Base-by-base conservation (phyloP, 2,888 invertebrate genomes). In the Parthenolecanium corni region DNA sequence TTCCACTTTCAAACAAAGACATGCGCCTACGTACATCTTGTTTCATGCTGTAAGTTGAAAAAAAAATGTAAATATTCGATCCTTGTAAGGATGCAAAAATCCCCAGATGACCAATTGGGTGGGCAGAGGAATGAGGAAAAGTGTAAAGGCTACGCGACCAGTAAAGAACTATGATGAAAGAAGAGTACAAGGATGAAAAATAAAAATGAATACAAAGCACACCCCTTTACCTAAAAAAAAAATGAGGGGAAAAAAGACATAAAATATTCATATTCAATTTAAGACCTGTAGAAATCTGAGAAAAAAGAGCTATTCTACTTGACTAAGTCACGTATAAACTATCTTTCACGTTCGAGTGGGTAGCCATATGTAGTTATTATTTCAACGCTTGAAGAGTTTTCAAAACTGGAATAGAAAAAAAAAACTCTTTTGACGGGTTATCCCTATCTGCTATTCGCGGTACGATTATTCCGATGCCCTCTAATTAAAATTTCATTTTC, bases 201-300 rank as follows among this genome's bases (percentile, higher is more conserved):
- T 18, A 46, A 46, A 46, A 46, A 46, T 40, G 40, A 40, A 14
- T n/a, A 40, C n/a, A 40, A 40, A 14, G 40, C n/a, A 40, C 40
- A 16, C 21, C 18, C 21, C 49, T 49, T 21, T 20, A 21, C 21
- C 49, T 5, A 14, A 11, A 21, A 49, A 12, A 21, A 23, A 14
- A 23, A 23, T 23, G 9, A 46, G 18, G 46, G 38, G 14, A 38
- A 16, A 46, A 46, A 46, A 25, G 18, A 49, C 31, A 58, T 58
- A 58, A 58, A 49, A 58, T 49, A 58, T 58, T 58, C 58, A 58
- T 58, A 58, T 58, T 58, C 58, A 58, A 58, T 58, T 36, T 36
- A 47, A 49, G 47, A 49, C 58, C 58, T 36, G 49, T 49, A 58
- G 49, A 58, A 58, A 58, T 46, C 20, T 18, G 25, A 49, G 58